A percentile compares a stretch with the other conserved stretches of the same genome.
Evolutionary conservation across 1,140 invertebrate genomes (phyloP).

Genomic region (Diprion similis): DNA sequence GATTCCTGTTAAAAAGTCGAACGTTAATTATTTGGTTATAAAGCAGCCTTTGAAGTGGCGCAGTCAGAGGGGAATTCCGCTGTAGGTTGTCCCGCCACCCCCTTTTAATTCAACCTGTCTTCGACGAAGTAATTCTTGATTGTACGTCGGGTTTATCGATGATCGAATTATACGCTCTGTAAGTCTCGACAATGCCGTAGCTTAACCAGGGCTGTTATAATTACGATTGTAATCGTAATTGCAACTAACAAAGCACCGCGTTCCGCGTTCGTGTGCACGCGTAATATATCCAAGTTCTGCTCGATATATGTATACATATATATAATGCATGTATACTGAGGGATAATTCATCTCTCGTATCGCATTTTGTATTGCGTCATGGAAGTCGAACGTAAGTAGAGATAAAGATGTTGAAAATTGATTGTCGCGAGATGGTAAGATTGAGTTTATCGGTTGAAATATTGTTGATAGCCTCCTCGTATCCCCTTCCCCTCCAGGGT

Average conservation of each 20-base stretch:
- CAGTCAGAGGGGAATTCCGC: no score
- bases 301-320: no score
- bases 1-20: no score
- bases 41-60: no score
- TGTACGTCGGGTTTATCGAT: not conserved
- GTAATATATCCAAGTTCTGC: not conserved
- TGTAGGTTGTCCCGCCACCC: no score
- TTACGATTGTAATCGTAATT: not conserved
- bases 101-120: no score
- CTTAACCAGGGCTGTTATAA: not conserved
- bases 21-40: no score
- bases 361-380: no score
- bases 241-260: not conserved
- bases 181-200: not conserved
- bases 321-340: no score
- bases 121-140: no score
- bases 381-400: not conserved
- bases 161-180: not conserved
- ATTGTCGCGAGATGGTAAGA: not conserved
- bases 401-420: not conserved
- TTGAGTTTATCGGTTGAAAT: constrained; percentile 13
- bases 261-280: not conserved
- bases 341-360: no score
- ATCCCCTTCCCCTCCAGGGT: not conserved
- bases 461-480: constrained; percentile 1